A percentile compares a stretch with the other conserved stretches of the same genome.
Evolutionary conservation across 2,113 vertebrate species (phyloP).

Genomic region (Crotophaga sulcirostris): DNA sequence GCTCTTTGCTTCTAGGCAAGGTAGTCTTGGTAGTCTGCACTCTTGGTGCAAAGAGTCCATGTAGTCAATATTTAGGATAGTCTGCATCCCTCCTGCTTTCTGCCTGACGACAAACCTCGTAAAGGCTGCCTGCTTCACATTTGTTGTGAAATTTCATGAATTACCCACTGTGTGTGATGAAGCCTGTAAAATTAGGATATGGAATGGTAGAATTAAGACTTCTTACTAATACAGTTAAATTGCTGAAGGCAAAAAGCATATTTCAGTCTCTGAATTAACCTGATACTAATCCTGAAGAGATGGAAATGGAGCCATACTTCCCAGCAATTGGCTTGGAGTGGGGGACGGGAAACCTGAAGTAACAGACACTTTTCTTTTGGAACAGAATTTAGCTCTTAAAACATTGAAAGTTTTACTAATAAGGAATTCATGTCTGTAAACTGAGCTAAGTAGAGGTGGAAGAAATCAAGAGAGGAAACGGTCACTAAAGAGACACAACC

Average conservation of each 20-base stretch:
- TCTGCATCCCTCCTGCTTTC: neutral
- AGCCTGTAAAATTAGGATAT: neutral
- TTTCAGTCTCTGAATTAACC: neutral
- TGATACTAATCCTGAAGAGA: neutral
- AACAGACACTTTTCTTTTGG: neutral
- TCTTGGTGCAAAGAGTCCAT: neutral
- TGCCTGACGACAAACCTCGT: neutral
- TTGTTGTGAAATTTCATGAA: neutral
- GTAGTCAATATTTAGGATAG: neutral
- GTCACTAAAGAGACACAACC: slow-evolving; percentile 7
- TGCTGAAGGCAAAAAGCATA: neutral
- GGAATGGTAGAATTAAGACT: neutral
- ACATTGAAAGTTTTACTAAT: neutral
- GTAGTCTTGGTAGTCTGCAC: neutral
- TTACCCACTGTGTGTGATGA: neutral
- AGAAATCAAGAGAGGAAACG: slow-evolving; percentile 42
- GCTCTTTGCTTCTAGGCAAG: neutral
- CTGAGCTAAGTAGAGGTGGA: neutral
- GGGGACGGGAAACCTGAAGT: neutral
- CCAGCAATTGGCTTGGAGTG: neutral
- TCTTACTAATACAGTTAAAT: neutral
- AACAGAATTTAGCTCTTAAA: neutral
- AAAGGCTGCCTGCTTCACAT: neutral
- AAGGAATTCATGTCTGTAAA: neutral
- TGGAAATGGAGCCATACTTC: neutral